Evolutionary conservation across 2,888 invertebrate species (phyloP), one percentile per base, ranked within the genome.

Genomic region (Odontocolon sp.): DNA sequence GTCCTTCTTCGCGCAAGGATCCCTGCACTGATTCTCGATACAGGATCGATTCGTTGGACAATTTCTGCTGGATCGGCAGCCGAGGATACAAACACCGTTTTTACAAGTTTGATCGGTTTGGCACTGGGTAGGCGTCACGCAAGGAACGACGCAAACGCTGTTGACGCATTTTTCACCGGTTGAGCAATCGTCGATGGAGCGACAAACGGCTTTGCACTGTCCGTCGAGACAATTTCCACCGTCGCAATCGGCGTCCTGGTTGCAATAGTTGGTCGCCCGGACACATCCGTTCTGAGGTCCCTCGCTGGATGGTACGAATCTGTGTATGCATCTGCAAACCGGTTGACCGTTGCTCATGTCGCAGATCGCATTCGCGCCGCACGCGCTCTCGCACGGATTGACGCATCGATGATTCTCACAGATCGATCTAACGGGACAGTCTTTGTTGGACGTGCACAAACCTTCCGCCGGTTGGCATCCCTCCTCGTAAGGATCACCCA

Each of bases 391-490:
- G 85, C 97, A 97, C 0, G 96, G 96, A 91, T 96, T 95, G 3
- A 95, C 90, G 86, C 97, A 97, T 50, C 93, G 92, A 59, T 94
- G 94, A 72, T 93, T 92, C 45, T 93, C 91, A 86, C 97, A 97
- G 47, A 94, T 91, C 0, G 96, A 94, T 86, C 96, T 94, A 6
- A 91, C 89, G 0, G 96, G 96, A 83, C 97, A 97, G 82, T 97
- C 96, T 87, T 96, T 94, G 38, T 94, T 94, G 74, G 93, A 93
- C 0, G 92, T 92, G 87, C 97, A 97, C 84, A 94, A 93, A 14
- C 95, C 95, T 91, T 96, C 95, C 57, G n/a, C n/a, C n/a, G 94
- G 94, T 80, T 93, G 92, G 86, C 97, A 97, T n/a, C 96, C 96
- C 4, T 92, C 92, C 1, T 77, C 75, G 73, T 93, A 92, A 0